Percentiles rank a stretch among this genome's conserved stretches.
phyloP scores from a whole-genome alignment of 2,888 invertebrate species.

The Parasteatoda lunata region DNA sequence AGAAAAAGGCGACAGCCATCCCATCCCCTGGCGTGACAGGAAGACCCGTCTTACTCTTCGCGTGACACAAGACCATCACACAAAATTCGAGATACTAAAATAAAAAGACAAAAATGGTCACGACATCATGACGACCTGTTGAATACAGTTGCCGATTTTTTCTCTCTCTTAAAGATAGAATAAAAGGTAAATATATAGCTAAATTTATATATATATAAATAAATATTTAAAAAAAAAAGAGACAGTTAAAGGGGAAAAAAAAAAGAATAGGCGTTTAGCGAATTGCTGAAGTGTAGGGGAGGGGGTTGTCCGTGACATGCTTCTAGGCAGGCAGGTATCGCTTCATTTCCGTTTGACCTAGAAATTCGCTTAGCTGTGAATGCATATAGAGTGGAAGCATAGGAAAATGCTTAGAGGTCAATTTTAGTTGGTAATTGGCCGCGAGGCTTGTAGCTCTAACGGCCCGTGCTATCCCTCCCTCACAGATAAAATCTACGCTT shows the following conservation, averaged over 20 bases:
- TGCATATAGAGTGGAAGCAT: constrained; percentile 1
- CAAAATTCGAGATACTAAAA: constrained; percentile 13
- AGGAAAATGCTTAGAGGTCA: constrained; percentile 44
- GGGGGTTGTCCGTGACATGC: constrained; percentile 47
- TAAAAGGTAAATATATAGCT: not conserved
- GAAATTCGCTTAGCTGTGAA: constrained; percentile 45
- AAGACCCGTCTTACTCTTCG: constrained; percentile 29
- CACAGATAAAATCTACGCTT: not conserved
- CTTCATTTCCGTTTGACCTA: constrained; percentile 62
- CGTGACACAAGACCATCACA: constrained; percentile 37
- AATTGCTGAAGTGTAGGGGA: not conserved
- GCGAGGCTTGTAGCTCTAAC: constrained; percentile 4
- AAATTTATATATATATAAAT: not conserved
- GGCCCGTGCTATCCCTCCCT: not conserved
- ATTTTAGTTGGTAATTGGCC: constrained; percentile 22
- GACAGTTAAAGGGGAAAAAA: constrained; percentile 26
- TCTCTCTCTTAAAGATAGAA: constrained; percentile 5
- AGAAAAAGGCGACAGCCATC: constrained; percentile 38
- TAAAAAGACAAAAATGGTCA: constrained; percentile 19
- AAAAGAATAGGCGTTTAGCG: constrained; percentile 14
- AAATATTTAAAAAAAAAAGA: constrained; percentile 29
- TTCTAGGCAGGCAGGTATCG: constrained; percentile 35
- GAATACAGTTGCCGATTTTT: constrained; percentile 36
- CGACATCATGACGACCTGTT: constrained; percentile 49
- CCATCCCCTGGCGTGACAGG: constrained; percentile 46